A percentile compares a stretch with the other conserved stretches of the same genome.
Evolutionary conservation across 2,888 invertebrate species (phyloP).

Genomic region (Drosophila hamatofila): DNA sequence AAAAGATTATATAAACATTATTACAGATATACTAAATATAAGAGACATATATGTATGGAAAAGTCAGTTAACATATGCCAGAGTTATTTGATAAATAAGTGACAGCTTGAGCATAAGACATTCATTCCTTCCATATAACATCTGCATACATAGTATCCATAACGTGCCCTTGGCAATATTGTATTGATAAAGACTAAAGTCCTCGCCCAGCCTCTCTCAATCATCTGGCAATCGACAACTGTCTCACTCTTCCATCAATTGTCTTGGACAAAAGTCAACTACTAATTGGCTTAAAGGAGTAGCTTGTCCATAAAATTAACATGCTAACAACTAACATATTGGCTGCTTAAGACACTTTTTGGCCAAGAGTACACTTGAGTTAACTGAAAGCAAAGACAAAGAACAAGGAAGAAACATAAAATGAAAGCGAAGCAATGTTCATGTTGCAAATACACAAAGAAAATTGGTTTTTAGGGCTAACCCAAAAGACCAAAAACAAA

Average conservation of each 20-base stretch:
- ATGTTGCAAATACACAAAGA: conserved; percentile 58
- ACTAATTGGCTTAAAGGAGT: conserved; percentile 25
- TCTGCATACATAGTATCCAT: not conserved
- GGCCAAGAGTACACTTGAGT: conserved; percentile 32
- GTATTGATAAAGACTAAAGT: not conserved
- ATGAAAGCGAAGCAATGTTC: conserved; percentile 31
- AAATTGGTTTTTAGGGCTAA: conserved; percentile 59
- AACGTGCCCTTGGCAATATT: not conserved
- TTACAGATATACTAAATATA: too few relatives aligned
- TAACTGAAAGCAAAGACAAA: conserved; percentile 36
- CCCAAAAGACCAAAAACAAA: conserved; percentile 22
- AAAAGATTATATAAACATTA: too few relatives aligned
- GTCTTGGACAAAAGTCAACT: not conserved
- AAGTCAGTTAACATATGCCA: too few relatives aligned
- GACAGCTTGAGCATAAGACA: not conserved
- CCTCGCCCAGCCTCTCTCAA: not conserved
- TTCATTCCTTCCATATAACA: not conserved
- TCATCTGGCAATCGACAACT: not conserved
- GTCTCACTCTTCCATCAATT: not conserved
- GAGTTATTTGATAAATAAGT: too few relatives aligned
- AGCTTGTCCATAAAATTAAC: conserved; percentile 13
- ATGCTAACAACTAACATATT: conserved; percentile 36
- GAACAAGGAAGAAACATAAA: not conserved
- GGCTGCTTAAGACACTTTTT: conserved; percentile 29
- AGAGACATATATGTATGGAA: too few relatives aligned